Percentiles rank a stretch among this genome's conserved stretches.
Conservation (phyloP, 1,140 invertebrate genomes). For the Scylla paramamosain region DNA sequence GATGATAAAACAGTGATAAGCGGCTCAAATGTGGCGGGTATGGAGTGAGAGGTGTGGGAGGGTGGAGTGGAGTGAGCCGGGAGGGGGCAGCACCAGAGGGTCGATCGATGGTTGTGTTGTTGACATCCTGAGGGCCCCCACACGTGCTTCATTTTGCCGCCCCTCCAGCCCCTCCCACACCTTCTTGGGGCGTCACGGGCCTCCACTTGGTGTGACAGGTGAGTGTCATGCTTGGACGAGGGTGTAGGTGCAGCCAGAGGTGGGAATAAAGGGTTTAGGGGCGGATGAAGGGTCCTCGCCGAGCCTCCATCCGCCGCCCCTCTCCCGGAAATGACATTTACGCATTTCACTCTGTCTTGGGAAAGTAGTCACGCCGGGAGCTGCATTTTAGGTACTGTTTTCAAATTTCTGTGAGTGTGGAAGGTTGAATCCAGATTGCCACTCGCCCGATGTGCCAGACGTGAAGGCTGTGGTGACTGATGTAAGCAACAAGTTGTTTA, state of each 20-base stretch:
- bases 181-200: neutral
- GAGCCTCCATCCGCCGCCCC: neutral
- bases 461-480: neutral
- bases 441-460: neutral
- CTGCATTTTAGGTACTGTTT: neutral
- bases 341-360: neutral
- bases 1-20: neutral
- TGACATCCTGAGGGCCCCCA: slow-evolving; percentile 31
- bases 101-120: slow-evolving; percentile 42
- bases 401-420: neutral
- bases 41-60: neutral
- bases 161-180: neutral
- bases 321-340: slow-evolving; percentile 57
- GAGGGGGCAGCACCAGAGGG: slow-evolving; percentile 31
- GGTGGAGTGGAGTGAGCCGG: neutral
- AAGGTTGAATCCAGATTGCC: neutral
- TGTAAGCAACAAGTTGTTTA: slow-evolving; percentile 23
- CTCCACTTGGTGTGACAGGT: slow-evolving; percentile 16
- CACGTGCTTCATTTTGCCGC: slow-evolving; percentile 46
- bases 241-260: neutral
- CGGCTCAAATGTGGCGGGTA: slow-evolving; percentile 18
- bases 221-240: neutral
- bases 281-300: neutral
- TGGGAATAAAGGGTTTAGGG: neutral
- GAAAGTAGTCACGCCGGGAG: neutral